Conservation (phyloP, 2,113 vertebrate species). For the Hirundichthys speculiger region DNA sequence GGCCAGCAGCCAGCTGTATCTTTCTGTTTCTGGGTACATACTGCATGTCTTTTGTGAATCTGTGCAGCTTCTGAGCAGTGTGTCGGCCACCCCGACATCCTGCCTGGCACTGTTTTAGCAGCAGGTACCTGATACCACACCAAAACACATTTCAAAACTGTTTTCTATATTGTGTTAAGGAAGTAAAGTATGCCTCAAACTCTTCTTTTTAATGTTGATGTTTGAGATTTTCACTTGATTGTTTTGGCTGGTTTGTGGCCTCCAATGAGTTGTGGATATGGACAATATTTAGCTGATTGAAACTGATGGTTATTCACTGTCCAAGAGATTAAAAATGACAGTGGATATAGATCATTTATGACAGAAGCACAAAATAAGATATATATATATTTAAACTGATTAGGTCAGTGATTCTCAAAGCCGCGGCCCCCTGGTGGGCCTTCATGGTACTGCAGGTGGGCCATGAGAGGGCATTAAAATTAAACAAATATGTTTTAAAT, state of each 20-base stretch:
- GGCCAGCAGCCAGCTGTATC: conserved; percentile 31
- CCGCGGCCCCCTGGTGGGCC: too few relatives aligned
- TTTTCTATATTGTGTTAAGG: neutral
- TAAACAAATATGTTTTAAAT: too few relatives aligned
- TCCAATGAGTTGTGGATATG: too few relatives aligned
- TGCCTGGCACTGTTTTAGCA: conserved; percentile 12
- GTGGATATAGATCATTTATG: conserved; percentile 1
- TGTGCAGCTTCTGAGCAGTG: conserved; percentile 23
- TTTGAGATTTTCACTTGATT: too few relatives aligned
- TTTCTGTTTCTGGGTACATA: conserved; percentile 21
- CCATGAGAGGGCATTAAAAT: too few relatives aligned
- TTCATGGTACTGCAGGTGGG: too few relatives aligned
- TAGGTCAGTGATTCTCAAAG: too few relatives aligned
- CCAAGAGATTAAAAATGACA: neutral
- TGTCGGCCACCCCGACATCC: conserved; percentile 15
- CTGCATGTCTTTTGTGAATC: conserved; percentile 31
- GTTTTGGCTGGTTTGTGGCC: too few relatives aligned
- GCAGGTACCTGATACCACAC: conserved; percentile 8
- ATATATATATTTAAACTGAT: conserved; percentile 10
- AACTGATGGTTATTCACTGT: too few relatives aligned
- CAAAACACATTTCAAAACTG: conserved; percentile 6
- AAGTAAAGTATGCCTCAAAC: too few relatives aligned
- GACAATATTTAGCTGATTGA: too few relatives aligned
- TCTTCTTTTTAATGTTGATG: too few relatives aligned
- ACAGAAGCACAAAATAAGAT: neutral